These are phyloP conservation scores for Acanthosoma haemorrhoidale DNA, from an alignment of 2,888 invertebrate genomes.

Conservation along the genomic window DNA sequence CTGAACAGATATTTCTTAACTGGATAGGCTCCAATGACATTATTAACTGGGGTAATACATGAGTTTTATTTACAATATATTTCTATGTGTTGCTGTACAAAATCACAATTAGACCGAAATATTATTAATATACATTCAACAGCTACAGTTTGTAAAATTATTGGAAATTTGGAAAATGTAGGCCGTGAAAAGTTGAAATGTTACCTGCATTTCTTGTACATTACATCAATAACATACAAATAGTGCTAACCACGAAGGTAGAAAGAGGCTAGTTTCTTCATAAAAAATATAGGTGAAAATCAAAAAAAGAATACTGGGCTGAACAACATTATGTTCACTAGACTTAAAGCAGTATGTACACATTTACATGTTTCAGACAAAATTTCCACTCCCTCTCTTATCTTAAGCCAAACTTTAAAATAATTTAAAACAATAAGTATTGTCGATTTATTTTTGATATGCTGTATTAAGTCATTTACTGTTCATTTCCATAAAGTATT, in stretches of 20 bases:
- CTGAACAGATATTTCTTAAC: too few species aligned
- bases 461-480: not conserved
- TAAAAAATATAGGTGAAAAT: constrained; percentile 16
- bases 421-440: not conserved
- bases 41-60: not conserved
- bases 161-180: not conserved
- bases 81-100: not conserved
- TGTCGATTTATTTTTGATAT: constrained; percentile 17
- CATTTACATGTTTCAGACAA: constrained; percentile 11
- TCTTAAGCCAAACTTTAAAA: not conserved
- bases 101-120: constrained; percentile 12
- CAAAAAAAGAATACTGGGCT: not conserved
- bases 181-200: constrained; percentile 3
- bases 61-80: not conserved
- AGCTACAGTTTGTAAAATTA: not conserved
- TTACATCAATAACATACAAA: not conserved
- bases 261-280: not conserved
- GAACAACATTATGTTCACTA: too few species aligned
- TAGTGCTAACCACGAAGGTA: constrained; percentile 1
- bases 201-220: not conserved
- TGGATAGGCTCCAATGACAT: too few species aligned
- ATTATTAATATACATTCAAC: not conserved
- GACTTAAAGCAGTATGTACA: constrained; percentile 19
- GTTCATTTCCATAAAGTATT: not conserved
- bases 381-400: not conserved